Evolutionary conservation across 2,797 vertebrate genomes (phyloP), one percentile per base, ranked within the genome.

Genomic region (Esox lucius): DNA sequence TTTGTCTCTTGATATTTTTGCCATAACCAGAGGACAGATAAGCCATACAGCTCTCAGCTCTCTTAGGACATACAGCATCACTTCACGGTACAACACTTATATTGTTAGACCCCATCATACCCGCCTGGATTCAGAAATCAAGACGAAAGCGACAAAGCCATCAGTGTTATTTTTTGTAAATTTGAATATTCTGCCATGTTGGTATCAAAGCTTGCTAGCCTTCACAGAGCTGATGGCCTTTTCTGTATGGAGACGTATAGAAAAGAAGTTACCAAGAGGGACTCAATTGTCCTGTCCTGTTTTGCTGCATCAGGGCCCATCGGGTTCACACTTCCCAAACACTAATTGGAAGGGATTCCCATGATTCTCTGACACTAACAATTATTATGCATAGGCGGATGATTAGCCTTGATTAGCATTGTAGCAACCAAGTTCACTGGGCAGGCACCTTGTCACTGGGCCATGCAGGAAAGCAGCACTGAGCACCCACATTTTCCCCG

Each of bases 331-430:
- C 70, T 61, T 12, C 71, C 56, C 22, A 62, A 5, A 70, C 17
- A 71, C 82, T 86, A 90, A 88, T 85, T 74, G 83, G 76, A 71
- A 79, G 46, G 71, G 87, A 90, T 89, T 91, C 87, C 75, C 73
- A 75, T 70, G 73, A 72, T 86, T 79, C 77, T 64, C 81, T 81
- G 76, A 79, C 86, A 85, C 79, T 81, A 68, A 78, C 84, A 83
- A 77, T 77, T 71, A 77, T 76, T 72, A 31, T 64, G 26, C 61
- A 31, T 64, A 64, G 61, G 26, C 28, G 82, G 85, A 87, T 87
- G 80, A 92, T 84, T 81, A 89, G 85, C 70, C 83, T 75, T 78
- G 86, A 92, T 90, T 91, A 90, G 66, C 86, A 85, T 87, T 87
- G 83, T 82, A 91, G 85, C 46, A 68, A 81, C 82, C 81, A 85